Percentiles rank a stretch among this genome's conserved stretches.
These are phyloP conservation scores for Myotis planiceps DNA, from an alignment of 2,797 vertebrate species.

Conservation along the genomic window DNA sequence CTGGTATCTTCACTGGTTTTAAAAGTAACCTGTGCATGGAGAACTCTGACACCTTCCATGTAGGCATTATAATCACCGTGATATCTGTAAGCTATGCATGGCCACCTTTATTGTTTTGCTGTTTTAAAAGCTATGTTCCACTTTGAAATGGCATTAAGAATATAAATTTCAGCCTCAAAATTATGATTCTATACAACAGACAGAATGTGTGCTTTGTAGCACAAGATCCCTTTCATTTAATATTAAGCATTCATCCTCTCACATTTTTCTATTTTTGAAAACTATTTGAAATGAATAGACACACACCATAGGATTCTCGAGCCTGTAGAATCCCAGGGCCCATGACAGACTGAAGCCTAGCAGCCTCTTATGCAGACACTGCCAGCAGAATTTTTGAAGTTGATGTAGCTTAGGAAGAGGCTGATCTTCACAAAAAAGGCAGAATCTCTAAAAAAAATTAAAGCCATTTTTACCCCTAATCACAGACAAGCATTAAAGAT, in stretches of 20 bases:
- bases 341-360: conserved; percentile 66
- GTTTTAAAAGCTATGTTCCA: conserved; percentile 72
- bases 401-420: conserved; percentile 48
- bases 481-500: conserved; percentile 69
- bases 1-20: conserved; percentile 53
- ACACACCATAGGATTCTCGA: conserved; percentile 72
- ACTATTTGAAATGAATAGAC: conserved; percentile 80
- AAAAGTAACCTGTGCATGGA: conserved; percentile 60
- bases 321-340: conserved; percentile 72
- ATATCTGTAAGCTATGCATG: conserved; percentile 75
- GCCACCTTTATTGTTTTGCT: conserved; percentile 76
- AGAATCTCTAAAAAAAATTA: conserved; percentile 60
- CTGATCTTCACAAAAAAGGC: conserved; percentile 78
- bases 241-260: conserved; percentile 82
- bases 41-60: conserved; percentile 63
- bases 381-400: conserved; percentile 68
- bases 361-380: conserved; percentile 69
- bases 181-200: conserved; percentile 59
- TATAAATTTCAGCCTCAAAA: conserved; percentile 75
- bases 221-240: conserved; percentile 71
- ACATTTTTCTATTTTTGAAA: conserved; percentile 80
- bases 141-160: conserved; percentile 77
- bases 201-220: conserved; percentile 64
- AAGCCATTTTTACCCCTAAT: conserved; percentile 70
- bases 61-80: conserved; percentile 25